Percentiles rank a stretch among this genome's conserved stretches.
These are phyloP conservation scores for Narcine bancroftii DNA, from an alignment of 2,113 vertebrate species.

Conservation along the genomic window DNA sequence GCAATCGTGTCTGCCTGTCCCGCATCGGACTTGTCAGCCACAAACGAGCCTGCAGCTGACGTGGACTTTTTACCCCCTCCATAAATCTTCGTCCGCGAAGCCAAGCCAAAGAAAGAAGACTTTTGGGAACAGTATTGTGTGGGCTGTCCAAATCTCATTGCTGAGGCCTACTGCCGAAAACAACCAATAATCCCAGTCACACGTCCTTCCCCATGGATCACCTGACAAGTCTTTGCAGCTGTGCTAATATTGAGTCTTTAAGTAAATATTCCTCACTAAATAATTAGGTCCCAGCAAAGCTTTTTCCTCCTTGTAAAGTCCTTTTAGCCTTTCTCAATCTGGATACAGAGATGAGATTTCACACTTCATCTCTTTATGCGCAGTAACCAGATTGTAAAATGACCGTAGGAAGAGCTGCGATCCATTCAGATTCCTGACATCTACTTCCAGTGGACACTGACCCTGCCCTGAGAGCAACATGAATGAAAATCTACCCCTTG, in stretches of 20 bases:
- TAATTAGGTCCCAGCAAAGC: neutral
- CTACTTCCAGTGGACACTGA: neutral
- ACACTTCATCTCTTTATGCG: neutral
- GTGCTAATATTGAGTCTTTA: neutral
- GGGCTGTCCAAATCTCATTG: neutral
- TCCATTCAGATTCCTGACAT: neutral
- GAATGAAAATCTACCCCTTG: neutral
- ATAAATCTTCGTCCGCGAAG: no score
- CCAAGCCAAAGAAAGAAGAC: no score
- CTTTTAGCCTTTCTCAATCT: neutral
- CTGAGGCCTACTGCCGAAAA: neutral
- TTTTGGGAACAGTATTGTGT: no score
- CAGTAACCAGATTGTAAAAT: neutral
- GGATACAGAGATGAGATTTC: neutral
- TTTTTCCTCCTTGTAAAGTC: neutral
- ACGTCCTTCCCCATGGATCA: neutral
- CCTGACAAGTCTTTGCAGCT: neutral
- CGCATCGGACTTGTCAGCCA: no score
- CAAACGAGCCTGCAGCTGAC: no score
- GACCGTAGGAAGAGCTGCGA: neutral
- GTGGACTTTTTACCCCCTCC: no score
- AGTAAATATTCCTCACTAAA: neutral
- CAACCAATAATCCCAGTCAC: neutral
- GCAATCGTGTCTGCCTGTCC: no score
- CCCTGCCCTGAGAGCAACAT: neutral